These are phyloP conservation scores for Coecobrya sp. DNA, from an alignment of 2,888 invertebrate species.

Conservation along the genomic window DNA sequence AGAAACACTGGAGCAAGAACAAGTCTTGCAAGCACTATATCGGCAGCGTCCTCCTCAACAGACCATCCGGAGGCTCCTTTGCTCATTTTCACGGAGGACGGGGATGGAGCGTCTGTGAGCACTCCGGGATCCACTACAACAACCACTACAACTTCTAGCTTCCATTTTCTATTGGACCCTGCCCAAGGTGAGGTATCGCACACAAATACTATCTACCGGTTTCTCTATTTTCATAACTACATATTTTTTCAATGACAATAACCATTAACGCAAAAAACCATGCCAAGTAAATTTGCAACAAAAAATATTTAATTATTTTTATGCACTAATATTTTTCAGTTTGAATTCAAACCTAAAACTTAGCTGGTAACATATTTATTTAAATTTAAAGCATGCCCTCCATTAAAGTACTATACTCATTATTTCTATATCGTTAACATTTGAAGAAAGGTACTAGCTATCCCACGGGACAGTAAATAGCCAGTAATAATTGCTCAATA, in stretches of 20 bases:
- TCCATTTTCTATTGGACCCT: conserved; percentile 75
- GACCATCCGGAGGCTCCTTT: conserved; percentile 71
- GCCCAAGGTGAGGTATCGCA: conserved; percentile 75
- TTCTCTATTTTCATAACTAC: background rate
- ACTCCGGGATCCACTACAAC: conserved; percentile 73
- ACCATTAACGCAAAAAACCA: background rate
- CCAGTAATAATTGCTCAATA: conserved; percentile 6
- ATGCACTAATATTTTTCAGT: conserved; percentile 33
- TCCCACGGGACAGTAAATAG: conserved; percentile 51
- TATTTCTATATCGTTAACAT: background rate
- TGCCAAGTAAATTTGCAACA: background rate
- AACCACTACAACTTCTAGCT: conserved; percentile 73
- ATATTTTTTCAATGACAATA: background rate
- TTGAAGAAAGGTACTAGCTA: background rate
- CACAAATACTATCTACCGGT: background rate
- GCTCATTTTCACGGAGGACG: conserved; percentile 77
- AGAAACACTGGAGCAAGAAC: conserved; percentile 66
- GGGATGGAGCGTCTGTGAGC: conserved; percentile 67
- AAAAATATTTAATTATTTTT: background rate
- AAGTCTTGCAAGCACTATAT: conserved; percentile 68
- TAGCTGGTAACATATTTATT: background rate
- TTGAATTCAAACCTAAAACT: background rate
- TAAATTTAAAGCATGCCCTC: background rate
- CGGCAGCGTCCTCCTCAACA: conserved; percentile 42
- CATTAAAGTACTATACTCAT: background rate